Percentiles rank a stretch among this genome's conserved stretches.
Evolutionary conservation across 2,113 vertebrate species (phyloP).

Genomic region (Colossoma macropomum): DNA sequence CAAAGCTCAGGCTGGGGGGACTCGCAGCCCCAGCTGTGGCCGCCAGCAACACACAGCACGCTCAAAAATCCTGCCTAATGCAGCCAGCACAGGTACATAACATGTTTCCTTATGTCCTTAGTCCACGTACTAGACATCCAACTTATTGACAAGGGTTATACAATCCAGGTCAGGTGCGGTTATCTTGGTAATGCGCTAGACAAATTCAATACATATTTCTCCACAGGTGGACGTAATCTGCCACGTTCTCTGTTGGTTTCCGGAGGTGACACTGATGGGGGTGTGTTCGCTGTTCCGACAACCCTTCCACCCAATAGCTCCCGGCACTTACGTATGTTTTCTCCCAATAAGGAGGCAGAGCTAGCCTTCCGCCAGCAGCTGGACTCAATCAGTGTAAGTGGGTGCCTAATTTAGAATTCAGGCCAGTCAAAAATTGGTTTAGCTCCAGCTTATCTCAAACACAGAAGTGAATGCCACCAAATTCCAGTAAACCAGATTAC

Average conservation of each 20-base stretch:
- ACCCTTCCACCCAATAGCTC: constrained; percentile 95
- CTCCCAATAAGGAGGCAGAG: constrained; percentile 92
- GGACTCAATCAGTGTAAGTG: constrained; percentile 93
- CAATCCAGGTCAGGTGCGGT: neutral
- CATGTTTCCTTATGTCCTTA: too few relatives aligned
- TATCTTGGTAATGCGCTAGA: neutral
- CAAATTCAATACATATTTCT: neutral
- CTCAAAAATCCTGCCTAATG: constrained; percentile 76
- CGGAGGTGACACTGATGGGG: constrained; percentile 82
- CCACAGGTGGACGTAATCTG: constrained; percentile 84
- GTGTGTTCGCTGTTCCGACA: constrained; percentile 92
- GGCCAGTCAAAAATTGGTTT: neutral
- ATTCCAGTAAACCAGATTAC: neutral
- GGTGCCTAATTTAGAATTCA: neutral
- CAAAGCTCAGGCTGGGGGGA: constrained; percentile 79
- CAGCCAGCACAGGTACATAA: constrained; percentile 51
- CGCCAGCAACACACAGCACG: constrained; percentile 84
- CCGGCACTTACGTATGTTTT: constrained; percentile 88
- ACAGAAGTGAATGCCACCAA: neutral
- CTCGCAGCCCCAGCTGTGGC: constrained; percentile 87
- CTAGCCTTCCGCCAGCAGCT: constrained; percentile 92
- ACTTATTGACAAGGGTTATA: neutral
- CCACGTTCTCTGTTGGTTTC: constrained; percentile 87
- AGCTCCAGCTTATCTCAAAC: neutral
- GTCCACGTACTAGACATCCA: too few relatives aligned